phyloP scores from a whole-genome alignment of 2,797 vertebrate species.

The Amblyraja radiata region DNA sequence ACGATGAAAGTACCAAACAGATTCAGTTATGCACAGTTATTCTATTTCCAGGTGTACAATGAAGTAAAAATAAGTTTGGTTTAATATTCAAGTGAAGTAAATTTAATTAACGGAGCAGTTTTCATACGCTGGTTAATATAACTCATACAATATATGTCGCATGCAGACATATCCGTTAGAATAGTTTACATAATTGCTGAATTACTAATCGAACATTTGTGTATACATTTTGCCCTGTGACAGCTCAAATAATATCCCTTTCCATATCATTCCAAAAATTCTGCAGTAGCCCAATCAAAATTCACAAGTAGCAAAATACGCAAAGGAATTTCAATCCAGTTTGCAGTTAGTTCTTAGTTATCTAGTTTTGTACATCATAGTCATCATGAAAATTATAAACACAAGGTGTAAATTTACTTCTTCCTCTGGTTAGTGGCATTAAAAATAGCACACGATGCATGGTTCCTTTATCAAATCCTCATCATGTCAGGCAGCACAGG shows the following conservation, averaged over 20 bases:
- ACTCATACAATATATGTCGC: background rate
- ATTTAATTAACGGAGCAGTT: background rate
- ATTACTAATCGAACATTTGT: background rate
- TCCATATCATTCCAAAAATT: background rate
- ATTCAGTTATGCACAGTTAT: background rate
- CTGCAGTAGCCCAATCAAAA: background rate
- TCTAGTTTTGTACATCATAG: background rate
- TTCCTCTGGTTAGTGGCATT: background rate
- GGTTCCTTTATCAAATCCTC: background rate
- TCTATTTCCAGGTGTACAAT: background rate
- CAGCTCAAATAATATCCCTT: background rate
- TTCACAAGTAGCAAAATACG: too few relatives aligned
- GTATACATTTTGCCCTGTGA: background rate
- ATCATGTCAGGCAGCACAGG: background rate
- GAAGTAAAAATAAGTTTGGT: background rate
- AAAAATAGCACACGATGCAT: background rate
- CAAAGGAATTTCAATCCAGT: background rate
- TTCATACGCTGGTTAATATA: background rate
- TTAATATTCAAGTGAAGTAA: background rate
- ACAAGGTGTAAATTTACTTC: background rate
- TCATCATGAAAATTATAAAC: background rate
- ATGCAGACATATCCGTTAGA: background rate
- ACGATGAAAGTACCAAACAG: background rate
- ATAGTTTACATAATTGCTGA: background rate
- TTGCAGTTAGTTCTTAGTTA: background rate